Evolutionary conservation across 2,113 vertebrate species (phyloP).

Genomic region (Glaucomys volans): DNA sequence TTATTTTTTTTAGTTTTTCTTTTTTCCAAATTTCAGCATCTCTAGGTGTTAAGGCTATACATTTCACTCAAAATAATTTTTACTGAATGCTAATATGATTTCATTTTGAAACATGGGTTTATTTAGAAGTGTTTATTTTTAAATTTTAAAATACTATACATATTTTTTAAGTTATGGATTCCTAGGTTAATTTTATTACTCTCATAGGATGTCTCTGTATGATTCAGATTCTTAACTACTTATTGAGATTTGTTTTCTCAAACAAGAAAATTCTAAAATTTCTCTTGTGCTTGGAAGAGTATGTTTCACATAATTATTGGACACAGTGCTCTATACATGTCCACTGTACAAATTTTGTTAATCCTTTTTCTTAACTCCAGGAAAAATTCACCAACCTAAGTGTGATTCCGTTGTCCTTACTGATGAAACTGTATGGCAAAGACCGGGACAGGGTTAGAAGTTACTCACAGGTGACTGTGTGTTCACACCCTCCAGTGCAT

Average conservation of each 20-base stretch:
- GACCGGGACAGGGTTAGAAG: neutral
- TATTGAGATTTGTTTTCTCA: neutral
- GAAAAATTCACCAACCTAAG: neutral
- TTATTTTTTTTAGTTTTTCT: too few relatives aligned
- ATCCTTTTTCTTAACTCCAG: neutral
- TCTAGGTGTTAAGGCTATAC: neutral
- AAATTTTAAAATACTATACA: neutral
- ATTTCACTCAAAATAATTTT: conserved; percentile 16
- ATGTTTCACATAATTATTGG: neutral
- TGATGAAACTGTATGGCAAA: neutral
- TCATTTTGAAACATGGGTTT: conserved; percentile 21
- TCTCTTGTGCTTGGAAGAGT: neutral
- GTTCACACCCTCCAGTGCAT: neutral
- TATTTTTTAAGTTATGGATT: neutral
- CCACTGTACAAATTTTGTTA: neutral
- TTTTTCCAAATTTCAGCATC: neutral
- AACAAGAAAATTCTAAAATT: conserved; percentile 6
- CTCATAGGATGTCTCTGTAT: neutral
- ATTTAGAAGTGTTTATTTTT: neutral
- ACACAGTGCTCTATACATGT: neutral
- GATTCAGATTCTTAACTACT: neutral
- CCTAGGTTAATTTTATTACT: neutral
- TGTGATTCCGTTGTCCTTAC: neutral
- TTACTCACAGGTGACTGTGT: neutral
- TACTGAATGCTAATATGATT: conserved; percentile 23